Percentiles rank a stretch among this genome's conserved stretches.
phyloP scores from a whole-genome alignment of 2,113 vertebrate genomes.

The Rhinoderma darwinii region DNA sequence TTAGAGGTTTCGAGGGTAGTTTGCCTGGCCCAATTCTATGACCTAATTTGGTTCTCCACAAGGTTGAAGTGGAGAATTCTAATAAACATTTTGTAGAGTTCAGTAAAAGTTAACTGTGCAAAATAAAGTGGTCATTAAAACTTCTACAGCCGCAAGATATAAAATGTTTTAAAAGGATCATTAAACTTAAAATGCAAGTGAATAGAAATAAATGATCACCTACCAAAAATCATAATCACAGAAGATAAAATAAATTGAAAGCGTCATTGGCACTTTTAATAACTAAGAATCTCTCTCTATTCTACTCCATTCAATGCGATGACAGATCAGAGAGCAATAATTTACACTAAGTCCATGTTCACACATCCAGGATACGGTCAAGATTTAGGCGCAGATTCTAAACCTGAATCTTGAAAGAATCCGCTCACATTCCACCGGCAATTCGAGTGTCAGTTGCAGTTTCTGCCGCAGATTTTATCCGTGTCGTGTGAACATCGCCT shows the following conservation, averaged over 20 bases:
- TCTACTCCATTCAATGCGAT: not conserved
- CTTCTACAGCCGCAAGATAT: not conserved
- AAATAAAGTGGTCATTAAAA: not conserved
- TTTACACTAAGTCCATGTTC: too few species aligned
- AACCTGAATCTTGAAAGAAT: too few species aligned
- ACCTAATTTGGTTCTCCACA: not conserved
- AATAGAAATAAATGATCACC: not conserved
- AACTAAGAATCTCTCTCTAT: not conserved
- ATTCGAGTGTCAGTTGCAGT: too few species aligned
- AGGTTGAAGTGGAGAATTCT: not conserved
- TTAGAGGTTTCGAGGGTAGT: too few species aligned
- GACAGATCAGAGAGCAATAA: too few species aligned
- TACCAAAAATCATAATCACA: not conserved
- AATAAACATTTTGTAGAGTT: not conserved
- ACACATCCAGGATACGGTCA: too few species aligned
- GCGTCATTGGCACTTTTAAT: not conserved
- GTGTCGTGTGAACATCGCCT: too few species aligned
- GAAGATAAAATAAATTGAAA: not conserved
- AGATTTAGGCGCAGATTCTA: too few species aligned
- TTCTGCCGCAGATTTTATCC: too few species aligned
- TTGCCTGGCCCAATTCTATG: not conserved
- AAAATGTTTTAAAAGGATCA: slow-evolving; percentile 4
- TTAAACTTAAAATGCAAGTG: not conserved
- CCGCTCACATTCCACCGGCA: too few species aligned
- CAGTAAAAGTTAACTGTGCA: not conserved